These are phyloP conservation scores for Acrobasis suavella DNA, from an alignment of 2,888 invertebrate genomes.

Conservation along the genomic window DNA sequence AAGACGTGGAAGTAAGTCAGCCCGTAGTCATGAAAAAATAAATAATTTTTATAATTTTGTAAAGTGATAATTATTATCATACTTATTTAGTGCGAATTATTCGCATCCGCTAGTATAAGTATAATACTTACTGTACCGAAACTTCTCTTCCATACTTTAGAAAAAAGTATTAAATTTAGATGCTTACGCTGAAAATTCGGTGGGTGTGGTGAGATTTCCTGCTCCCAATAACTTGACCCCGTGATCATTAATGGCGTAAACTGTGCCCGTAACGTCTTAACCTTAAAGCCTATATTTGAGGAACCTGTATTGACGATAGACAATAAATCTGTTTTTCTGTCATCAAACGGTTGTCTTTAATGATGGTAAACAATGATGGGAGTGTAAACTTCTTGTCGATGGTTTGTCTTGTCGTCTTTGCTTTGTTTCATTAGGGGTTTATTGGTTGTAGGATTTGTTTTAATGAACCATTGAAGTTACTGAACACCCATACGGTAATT, in stretches of 20 bases:
- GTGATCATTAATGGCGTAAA: slow-evolving; percentile 29
- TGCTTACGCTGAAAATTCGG: too few relatives aligned
- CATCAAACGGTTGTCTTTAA: slow-evolving; percentile 28
- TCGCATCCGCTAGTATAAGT: too few relatives aligned
- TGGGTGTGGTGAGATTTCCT: too few relatives aligned
- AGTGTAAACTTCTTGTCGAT: slow-evolving; percentile 35
- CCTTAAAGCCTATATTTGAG: slow-evolving; percentile 16
- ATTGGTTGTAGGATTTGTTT: slow-evolving; percentile 21
- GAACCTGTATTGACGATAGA: slow-evolving; percentile 27
- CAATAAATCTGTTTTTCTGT: slow-evolving; percentile 25
- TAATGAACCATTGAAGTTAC: slow-evolving; percentile 16
- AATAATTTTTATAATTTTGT: too few relatives aligned
- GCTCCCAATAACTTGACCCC: slow-evolving; percentile 57
- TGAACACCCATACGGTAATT: background rate
- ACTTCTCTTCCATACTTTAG: too few relatives aligned
- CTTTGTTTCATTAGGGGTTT: slow-evolving; percentile 12
- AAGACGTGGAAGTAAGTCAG: too few relatives aligned
- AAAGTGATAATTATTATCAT: too few relatives aligned
- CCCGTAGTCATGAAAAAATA: too few relatives aligned
- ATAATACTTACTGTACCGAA: too few relatives aligned
- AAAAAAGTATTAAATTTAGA: too few relatives aligned
- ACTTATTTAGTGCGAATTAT: too few relatives aligned
- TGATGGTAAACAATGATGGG: slow-evolving; percentile 33
- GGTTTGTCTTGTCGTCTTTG: slow-evolving; percentile 23
- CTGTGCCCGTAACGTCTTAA: slow-evolving; percentile 14